Conservation (phyloP, 2,113 vertebrate genomes). For the Pagrus major region DNA sequence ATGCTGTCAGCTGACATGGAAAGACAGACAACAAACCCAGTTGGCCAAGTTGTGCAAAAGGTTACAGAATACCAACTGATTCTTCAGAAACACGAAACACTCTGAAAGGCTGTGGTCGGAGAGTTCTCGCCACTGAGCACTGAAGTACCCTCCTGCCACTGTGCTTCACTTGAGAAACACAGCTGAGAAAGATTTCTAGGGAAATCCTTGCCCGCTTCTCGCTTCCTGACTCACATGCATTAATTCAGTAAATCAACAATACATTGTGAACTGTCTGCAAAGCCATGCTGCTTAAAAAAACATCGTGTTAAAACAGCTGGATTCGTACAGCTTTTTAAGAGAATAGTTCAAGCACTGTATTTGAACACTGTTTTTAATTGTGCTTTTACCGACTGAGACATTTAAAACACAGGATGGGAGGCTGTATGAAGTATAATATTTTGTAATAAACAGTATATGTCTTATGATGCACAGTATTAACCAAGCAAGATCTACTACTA, state of each 20-base stretch:
- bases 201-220: neutral
- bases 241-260: neutral
- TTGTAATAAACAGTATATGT: too few species aligned
- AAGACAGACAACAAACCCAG: constrained; percentile 7
- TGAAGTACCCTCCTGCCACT: constrained; percentile 6
- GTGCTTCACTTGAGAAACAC: neutral
- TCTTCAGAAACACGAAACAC: neutral
- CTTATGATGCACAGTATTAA: too few species aligned
- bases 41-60: neutral
- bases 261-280: neutral
- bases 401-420: too few species aligned
- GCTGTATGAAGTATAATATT: too few species aligned
- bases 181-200: neutral
- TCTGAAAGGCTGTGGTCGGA: neutral
- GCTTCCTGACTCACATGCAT: neutral
- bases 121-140: neutral
- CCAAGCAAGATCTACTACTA: neutral
- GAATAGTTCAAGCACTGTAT: too few species aligned
- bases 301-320: neutral
- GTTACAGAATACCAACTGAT: neutral
- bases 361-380: too few species aligned
- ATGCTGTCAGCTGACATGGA: constrained; percentile 63
- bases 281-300: neutral
- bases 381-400: too few species aligned
- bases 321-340: too few species aligned